A percentile compares a stretch with the other conserved stretches of the same genome.
These are phyloP conservation scores for Phainopepla nitens DNA, from an alignment of 2,113 vertebrate genomes.

Conservation along the genomic window DNA sequence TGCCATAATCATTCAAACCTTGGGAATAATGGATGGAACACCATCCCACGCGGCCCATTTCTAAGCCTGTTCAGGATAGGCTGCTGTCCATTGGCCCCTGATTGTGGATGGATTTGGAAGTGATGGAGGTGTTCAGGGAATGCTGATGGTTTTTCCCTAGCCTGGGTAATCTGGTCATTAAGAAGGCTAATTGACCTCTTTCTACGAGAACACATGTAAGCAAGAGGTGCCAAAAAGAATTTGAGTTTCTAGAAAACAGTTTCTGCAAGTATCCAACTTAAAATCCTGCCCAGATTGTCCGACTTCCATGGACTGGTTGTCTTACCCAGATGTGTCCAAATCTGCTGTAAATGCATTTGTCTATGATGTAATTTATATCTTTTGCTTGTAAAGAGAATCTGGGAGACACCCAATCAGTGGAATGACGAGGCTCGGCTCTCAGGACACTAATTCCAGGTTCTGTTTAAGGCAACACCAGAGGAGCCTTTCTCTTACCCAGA, in stretches of 20 bases:
- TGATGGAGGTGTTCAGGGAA: not conserved
- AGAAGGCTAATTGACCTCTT: slow-evolving; percentile 74
- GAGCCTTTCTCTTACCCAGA: slow-evolving; percentile 86
- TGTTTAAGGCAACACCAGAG: slow-evolving; percentile 88
- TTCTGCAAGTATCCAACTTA: slow-evolving; percentile 88
- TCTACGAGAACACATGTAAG: slow-evolving; percentile 91
- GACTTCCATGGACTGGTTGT: slow-evolving; percentile 70
- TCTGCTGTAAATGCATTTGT: not conserved
- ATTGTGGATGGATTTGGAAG: not conserved
- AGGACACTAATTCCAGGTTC: slow-evolving; percentile 73
- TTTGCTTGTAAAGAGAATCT: not conserved
- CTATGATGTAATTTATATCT: not conserved
- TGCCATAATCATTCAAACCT: not conserved
- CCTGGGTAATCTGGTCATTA: not conserved
- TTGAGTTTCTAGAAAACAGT: slow-evolving; percentile 83
- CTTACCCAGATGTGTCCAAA: not conserved
- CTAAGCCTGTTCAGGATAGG: not conserved
- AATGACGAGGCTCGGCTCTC: slow-evolving; percentile 26
- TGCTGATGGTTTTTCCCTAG: not conserved
- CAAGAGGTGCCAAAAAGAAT: slow-evolving; percentile 89
- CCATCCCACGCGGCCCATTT: not conserved
- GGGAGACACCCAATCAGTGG: slow-evolving; percentile 60
- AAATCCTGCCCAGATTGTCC: slow-evolving; percentile 40
- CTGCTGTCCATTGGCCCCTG: not conserved
- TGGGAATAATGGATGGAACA: not conserved